Percentiles rank a stretch among this genome's conserved stretches.
phyloP scores from a whole-genome alignment of 2,888 invertebrate species.

The Rosalia funebris region DNA sequence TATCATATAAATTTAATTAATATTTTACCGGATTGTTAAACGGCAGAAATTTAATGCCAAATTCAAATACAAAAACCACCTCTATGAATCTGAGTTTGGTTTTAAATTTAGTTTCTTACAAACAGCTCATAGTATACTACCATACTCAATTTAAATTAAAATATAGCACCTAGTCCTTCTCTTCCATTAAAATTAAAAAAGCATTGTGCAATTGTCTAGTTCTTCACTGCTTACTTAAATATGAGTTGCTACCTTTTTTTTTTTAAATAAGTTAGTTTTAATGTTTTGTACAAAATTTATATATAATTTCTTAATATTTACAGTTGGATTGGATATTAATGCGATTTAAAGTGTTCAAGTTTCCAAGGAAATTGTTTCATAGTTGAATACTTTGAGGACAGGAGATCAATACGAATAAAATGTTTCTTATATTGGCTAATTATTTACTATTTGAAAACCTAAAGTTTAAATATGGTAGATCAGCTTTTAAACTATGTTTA shows the following conservation, averaged over 20 bases:
- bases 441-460: no score
- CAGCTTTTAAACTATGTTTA: no score
- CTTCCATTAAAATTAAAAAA: slow-evolving; percentile 4
- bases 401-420: background rate
- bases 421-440: no score
- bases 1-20: no score
- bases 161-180: background rate
- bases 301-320: slow-evolving; percentile 28
- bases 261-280: slow-evolving; percentile 19
- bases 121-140: slow-evolving; percentile 12
- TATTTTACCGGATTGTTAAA: no score
- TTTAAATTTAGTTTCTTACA: slow-evolving; percentile 15
- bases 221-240: slow-evolving; percentile 28
- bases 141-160: background rate
- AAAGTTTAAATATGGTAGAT: no score
- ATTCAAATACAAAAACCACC: slow-evolving; percentile 44
- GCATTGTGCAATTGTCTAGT: slow-evolving; percentile 34
- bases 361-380: slow-evolving; percentile 7
- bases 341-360: slow-evolving; percentile 7
- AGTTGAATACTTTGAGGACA: background rate
- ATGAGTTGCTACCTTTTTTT: slow-evolving; percentile 32
- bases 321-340: slow-evolving; percentile 16
- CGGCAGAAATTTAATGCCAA: slow-evolving; percentile 33
- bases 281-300: slow-evolving; percentile 35
- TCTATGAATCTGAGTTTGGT: slow-evolving; percentile 37